Evolutionary conservation across 2,888 invertebrate genomes (phyloP).

Genomic region (Parthenolecanium corni): DNA sequence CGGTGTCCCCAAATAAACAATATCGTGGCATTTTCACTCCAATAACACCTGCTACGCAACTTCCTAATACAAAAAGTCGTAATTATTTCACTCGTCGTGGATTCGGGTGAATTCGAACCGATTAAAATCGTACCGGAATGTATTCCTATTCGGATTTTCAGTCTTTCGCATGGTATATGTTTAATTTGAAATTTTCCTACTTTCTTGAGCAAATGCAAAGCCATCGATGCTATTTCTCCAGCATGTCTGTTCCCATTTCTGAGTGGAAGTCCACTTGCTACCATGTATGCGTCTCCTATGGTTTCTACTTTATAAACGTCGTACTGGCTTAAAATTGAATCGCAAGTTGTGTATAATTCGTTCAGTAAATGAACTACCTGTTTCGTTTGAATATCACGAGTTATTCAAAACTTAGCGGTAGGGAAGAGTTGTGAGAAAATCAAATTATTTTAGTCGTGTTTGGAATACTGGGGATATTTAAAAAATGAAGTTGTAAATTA

Average conservation of each 20-base stretch:
- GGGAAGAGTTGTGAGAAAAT: too few species aligned
- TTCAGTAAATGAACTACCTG: constrained; percentile 78
- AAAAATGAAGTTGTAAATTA: too few species aligned
- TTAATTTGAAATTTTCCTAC: constrained; percentile 57
- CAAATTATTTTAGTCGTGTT: too few species aligned
- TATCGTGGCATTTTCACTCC: constrained; percentile 73
- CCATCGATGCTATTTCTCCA: constrained; percentile 67
- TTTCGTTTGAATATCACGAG: constrained; percentile 6
- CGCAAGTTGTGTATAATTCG: constrained; percentile 77
- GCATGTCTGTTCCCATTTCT: constrained; percentile 62
- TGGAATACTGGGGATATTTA: too few species aligned
- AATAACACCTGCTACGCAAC: constrained; percentile 71
- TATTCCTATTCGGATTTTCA: constrained; percentile 60
- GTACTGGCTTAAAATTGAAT: constrained; percentile 74
- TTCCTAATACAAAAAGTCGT: constrained; percentile 47
- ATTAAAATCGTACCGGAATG: constrained; percentile 45
- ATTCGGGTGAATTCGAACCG: neutral
- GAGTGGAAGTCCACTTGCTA: constrained; percentile 64
- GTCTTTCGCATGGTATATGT: constrained; percentile 53
- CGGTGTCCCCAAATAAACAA: constrained; percentile 72
- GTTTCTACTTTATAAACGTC: constrained; percentile 83
- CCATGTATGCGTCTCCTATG: constrained; percentile 70
- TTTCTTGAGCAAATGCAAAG: constrained; percentile 57
- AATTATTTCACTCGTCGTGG: neutral
- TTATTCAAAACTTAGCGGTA: neutral